These are phyloP conservation scores for Drosophila rufa DNA, from an alignment of 1,140 invertebrate species.

Conservation along the genomic window DNA sequence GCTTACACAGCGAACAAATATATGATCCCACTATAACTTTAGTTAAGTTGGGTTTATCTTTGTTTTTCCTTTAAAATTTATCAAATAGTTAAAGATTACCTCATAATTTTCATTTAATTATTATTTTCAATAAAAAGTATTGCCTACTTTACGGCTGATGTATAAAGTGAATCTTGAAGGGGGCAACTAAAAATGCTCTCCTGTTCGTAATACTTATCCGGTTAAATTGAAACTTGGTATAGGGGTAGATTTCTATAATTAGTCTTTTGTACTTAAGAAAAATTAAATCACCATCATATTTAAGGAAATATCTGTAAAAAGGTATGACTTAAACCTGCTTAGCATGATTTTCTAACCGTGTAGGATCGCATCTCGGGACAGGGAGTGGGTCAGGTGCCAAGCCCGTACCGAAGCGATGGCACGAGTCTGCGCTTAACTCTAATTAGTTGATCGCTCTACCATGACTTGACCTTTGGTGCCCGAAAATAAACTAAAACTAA, in stretches of 20 bases:
- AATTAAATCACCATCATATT: not conserved
- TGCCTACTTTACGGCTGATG: constrained; percentile 1
- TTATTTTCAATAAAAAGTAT: not conserved
- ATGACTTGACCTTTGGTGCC: constrained; percentile 73
- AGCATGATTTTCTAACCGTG: constrained; percentile 1
- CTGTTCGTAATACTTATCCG: not conserved
- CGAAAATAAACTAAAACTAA: constrained; percentile 21
- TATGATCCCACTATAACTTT: not conserved
- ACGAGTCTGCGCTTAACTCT: constrained; percentile 60
- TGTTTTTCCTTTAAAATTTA: not conserved
- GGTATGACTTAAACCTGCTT: too few species aligned
- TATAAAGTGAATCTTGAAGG: not conserved
- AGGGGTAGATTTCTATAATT: not conserved
- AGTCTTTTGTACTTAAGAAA: not conserved
- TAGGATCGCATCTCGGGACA: not conserved
- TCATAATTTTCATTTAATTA: not conserved
- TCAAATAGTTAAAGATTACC: not conserved
- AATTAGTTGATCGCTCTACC: constrained; percentile 78
- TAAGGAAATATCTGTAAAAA: not conserved
- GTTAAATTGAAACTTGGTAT: not conserved
- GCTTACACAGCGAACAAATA: constrained; percentile 1
- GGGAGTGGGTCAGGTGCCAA: constrained; percentile 29
- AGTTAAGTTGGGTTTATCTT: too few species aligned
- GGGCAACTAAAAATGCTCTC: not conserved
- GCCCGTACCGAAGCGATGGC: constrained; percentile 44